Percentiles rank a stretch among this genome's conserved stretches.
These are phyloP conservation scores for Catocala sponsa DNA, from an alignment of 2,888 invertebrate species.

Conservation along the genomic window DNA sequence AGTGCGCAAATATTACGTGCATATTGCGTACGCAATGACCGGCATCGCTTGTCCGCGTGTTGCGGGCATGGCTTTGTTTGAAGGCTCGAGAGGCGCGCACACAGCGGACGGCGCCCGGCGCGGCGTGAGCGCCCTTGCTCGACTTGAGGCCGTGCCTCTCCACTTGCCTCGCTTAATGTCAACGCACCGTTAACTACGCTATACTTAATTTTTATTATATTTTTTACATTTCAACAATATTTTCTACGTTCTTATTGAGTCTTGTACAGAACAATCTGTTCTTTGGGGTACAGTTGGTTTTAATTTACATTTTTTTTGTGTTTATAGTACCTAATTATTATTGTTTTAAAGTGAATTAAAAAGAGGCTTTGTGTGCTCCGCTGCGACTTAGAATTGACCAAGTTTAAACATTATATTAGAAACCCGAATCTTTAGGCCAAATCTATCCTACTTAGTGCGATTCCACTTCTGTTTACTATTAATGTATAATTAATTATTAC, in stretches of 20 bases:
- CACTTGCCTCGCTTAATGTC: conserved; percentile 71
- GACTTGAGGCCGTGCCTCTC: conserved; percentile 74
- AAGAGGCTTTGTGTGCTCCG: not conserved
- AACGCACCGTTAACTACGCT: conserved; percentile 60
- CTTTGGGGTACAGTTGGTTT: not conserved
- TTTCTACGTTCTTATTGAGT: conserved; percentile 37
- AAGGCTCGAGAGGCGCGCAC: conserved; percentile 18
- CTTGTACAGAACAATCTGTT: conserved; percentile 20
- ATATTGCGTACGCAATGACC: conserved; percentile 49
- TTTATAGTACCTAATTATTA: not conserved
- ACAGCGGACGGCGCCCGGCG: conserved; percentile 21
- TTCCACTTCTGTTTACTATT: no score
- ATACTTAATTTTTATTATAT: conserved; percentile 49
- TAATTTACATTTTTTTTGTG: not conserved
- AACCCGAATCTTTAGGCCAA: no score
- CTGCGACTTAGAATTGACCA: no score
- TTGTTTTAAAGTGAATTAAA: not conserved
- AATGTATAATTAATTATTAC: no score
- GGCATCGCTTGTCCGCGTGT: conserved; percentile 32
- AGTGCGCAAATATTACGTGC: conserved; percentile 50
- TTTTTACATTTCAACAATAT: conserved; percentile 51
- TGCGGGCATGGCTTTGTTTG: conserved; percentile 49
- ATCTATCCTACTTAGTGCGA: no score
- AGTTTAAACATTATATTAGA: no score
- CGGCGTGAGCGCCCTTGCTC: conserved; percentile 69